These are phyloP conservation scores for Platalea minor DNA, from an alignment of 2,797 vertebrate species.

Conservation along the genomic window DNA sequence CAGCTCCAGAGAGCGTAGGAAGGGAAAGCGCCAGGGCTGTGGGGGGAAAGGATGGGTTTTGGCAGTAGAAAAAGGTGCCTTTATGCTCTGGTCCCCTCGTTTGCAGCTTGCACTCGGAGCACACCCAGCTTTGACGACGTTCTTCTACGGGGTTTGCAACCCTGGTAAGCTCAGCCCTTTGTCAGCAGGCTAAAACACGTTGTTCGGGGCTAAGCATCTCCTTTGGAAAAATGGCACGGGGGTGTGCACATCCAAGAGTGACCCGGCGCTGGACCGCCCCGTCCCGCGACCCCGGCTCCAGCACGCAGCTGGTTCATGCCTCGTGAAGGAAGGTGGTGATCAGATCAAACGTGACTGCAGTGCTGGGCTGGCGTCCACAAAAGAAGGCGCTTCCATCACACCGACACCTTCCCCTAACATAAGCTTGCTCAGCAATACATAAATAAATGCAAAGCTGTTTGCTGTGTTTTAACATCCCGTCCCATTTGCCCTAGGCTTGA, in stretches of 20 bases:
- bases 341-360: not conserved
- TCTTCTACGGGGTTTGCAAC: not conserved
- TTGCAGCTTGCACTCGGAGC: not conserved
- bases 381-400: not conserved
- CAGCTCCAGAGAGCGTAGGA: not conserved
- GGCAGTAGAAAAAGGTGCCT: not conserved
- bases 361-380: not conserved
- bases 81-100: not conserved
- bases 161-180: not conserved
- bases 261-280: not conserved
- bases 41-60: not conserved
- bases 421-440: not conserved
- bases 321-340: not conserved
- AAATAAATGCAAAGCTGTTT: not conserved
- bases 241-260: not conserved
- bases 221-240: fast-evolving
- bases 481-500: not conserved
- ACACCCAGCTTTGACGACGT: not conserved
- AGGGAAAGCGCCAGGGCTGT: not conserved
- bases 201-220: not conserved
- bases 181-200: not conserved
- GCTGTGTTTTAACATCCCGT: not conserved
- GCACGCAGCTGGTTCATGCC: not conserved
- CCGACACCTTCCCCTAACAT: not conserved
- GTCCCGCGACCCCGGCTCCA: not conserved